Evolutionary conservation across 2,113 vertebrate genomes (phyloP).

Genomic region (Apeltes quadracus): DNA sequence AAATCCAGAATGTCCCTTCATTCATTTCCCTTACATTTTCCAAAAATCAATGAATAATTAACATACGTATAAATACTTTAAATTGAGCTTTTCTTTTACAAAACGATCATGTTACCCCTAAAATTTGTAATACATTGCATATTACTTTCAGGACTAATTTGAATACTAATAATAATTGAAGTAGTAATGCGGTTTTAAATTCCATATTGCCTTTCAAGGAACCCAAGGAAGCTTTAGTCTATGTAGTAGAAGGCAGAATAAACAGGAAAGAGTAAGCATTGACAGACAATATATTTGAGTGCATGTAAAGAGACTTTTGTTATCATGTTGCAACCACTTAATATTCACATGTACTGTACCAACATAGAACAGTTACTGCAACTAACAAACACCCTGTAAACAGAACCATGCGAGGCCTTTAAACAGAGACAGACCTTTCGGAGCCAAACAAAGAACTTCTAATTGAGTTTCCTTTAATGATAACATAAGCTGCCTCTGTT

Average conservation of each 20-base stretch:
- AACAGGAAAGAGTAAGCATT: not conserved
- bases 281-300: not conserved
- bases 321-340: too few species aligned
- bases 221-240: too few species aligned
- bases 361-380: not conserved
- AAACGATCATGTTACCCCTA: not conserved
- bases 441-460: constrained; percentile 41
- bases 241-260: not conserved
- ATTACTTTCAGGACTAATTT: not conserved
- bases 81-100: not conserved
- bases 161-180: not conserved
- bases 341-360: not conserved
- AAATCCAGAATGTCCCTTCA: not conserved
- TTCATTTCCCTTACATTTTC: not conserved
- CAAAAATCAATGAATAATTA: not conserved
- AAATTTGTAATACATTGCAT: not conserved
- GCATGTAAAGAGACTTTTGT: not conserved
- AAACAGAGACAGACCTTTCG: constrained; percentile 16
- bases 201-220: too few species aligned
- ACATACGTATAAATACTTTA: not conserved
- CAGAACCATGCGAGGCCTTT: not conserved
- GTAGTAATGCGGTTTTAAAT: too few species aligned
- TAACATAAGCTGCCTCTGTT: constrained; percentile 37
- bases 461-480: constrained; percentile 53
- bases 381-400: not conserved